Conservation (phyloP, 2,888 invertebrate species). For the Scaptodrosophila latifasciaeformis region DNA sequence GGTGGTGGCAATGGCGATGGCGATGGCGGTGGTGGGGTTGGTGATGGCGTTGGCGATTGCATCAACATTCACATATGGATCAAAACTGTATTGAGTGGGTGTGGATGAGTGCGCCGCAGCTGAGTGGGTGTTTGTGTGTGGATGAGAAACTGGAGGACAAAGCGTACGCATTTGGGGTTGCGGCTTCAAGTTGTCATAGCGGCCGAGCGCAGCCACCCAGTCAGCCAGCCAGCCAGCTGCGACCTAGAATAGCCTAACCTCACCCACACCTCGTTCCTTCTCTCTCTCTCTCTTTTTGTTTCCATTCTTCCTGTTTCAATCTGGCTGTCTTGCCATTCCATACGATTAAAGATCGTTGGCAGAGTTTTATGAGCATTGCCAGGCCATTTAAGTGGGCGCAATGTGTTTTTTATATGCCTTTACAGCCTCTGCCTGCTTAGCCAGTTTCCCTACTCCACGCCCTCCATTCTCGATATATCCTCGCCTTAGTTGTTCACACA, state of each 20-base stretch:
- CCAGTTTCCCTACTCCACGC: not conserved
- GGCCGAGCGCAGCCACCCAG: too few relatives aligned
- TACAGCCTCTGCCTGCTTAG: too few relatives aligned
- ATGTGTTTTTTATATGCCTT: slow-evolving; percentile 1
- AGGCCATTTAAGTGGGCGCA: not conserved
- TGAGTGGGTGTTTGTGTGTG: not conserved
- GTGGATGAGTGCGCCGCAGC: too few relatives aligned
- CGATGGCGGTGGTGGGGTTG: too few relatives aligned
- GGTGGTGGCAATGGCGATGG: too few relatives aligned
- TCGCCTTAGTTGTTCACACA: not conserved
- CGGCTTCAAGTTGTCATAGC: too few relatives aligned
- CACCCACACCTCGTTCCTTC: too few relatives aligned
- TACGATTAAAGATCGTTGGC: not conserved
- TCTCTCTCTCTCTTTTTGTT: not conserved
- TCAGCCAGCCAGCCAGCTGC: too few relatives aligned
- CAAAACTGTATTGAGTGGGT: too few relatives aligned
- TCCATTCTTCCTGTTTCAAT: not conserved
- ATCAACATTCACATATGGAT: slow-evolving; percentile 2
- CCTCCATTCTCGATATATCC: not conserved
- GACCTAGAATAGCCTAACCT: too few relatives aligned
- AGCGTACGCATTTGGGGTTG: slow-evolving; percentile 4
- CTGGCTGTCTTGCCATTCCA: too few relatives aligned
- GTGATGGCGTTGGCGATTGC: not conserved
- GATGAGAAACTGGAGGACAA: not conserved
- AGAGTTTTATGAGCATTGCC: not conserved